phyloP scores from a whole-genome alignment of 2,113 vertebrate species.

The Petaurus breviceps region DNA sequence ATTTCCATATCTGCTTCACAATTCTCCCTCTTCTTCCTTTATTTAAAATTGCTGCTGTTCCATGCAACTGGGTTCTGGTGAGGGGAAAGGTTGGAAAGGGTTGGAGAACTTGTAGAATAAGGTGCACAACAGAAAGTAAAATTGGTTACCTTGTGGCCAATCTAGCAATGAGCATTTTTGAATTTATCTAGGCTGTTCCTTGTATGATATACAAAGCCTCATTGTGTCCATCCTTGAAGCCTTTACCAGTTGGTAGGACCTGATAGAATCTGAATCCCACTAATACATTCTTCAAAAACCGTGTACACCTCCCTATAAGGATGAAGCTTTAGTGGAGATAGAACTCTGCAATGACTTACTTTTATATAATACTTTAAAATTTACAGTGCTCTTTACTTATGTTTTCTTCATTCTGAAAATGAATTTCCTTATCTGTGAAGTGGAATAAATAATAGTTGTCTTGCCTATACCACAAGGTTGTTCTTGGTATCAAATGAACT shows the following conservation, averaged over 20 bases:
- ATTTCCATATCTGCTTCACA: not conserved
- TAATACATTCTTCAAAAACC: not conserved
- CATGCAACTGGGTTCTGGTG: not conserved
- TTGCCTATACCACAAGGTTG: not conserved
- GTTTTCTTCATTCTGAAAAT: not conserved
- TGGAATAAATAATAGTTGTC: not conserved
- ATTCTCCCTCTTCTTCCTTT: not conserved
- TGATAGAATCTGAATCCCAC: not conserved
- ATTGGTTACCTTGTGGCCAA: not conserved
- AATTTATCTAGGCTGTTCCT: not conserved
- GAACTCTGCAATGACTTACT: not conserved
- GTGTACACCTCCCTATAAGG: not conserved
- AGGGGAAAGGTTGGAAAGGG: not conserved
- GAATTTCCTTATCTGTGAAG: not conserved
- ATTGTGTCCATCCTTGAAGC: not conserved
- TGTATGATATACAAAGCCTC: not conserved
- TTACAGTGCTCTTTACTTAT: not conserved
- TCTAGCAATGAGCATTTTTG: not conserved
- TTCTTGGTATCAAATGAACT: not conserved
- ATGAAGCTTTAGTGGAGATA: not conserved
- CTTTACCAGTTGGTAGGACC: too few species aligned
- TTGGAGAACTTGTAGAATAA: not conserved
- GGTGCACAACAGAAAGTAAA: too few species aligned
- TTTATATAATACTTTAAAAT: too few species aligned
- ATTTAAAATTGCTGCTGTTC: not conserved